Evolutionary conservation across 2,113 vertebrate species (phyloP).

Genomic region (Antidorcas marsupialis): DNA sequence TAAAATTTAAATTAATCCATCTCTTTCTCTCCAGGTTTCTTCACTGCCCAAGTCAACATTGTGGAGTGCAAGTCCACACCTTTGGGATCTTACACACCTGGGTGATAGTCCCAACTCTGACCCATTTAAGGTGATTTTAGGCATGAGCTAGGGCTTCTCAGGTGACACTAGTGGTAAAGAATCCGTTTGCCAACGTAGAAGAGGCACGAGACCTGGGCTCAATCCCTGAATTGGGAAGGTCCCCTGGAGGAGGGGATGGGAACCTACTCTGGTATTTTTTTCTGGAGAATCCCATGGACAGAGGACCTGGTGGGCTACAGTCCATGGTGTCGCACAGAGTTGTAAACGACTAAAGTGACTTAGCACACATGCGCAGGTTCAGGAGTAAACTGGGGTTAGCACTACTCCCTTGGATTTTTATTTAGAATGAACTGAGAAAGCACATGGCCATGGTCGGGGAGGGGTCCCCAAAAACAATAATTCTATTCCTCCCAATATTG

Average conservation of each 20-base stretch:
- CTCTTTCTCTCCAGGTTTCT: not conserved
- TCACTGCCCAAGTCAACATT: not conserved
- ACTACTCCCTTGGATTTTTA: not conserved
- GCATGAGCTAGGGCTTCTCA: not conserved
- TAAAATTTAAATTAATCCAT: not conserved
- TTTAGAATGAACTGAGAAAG: not conserved
- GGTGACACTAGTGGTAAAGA: not conserved
- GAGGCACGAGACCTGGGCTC: not conserved
- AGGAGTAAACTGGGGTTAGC: not conserved
- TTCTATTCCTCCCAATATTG: not conserved
- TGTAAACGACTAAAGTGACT: rapidly evolving
- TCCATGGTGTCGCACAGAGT: not conserved
- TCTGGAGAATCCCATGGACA: not conserved
- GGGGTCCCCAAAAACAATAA: not conserved
- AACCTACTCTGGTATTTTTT: not conserved
- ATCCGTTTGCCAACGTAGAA: not conserved
- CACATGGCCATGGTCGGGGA: not conserved
- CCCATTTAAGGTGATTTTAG: not conserved
- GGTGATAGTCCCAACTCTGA: not conserved
- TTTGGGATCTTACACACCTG: not conserved
- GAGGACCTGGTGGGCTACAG: not conserved
- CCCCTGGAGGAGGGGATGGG: not conserved
- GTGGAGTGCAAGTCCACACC: not conserved
- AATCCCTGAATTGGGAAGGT: not conserved
- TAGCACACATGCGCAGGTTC: not conserved